Evolutionary conservation across 1,140 invertebrate species (phyloP), one percentile per base, ranked within the genome.

Genomic region (Bicyclus anynana): DNA sequence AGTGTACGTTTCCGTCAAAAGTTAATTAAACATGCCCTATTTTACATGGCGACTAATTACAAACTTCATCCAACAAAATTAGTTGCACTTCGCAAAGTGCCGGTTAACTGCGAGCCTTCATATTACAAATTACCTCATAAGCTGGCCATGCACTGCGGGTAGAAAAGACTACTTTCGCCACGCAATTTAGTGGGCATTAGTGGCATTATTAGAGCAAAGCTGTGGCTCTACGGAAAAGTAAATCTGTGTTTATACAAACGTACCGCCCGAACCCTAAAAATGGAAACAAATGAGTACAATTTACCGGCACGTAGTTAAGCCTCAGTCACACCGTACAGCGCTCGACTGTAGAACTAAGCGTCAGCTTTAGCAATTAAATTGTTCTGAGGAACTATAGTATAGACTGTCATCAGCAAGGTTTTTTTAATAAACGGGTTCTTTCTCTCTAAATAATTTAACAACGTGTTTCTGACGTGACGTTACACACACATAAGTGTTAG

Each of bases 231-330:
- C 37, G 26, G 37, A 29, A 40, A 53, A 53, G 38, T 53, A 53
- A 57, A 57, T 57, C 55, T 33, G 55, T 42, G 47, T 44, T 46
- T 33, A 44, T 44, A 40, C 46, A 44, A 50, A 46, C 55, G 50
- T 50, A 35, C 42, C 49, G 37, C 33, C 50, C 13, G 50, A 52
- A 53, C 53, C 53, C 60, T 53, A 62, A 62, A 62, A 62, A 62
- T 62, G 60, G 55, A 62, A 53, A 62, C 50, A 62, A 62, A 62
- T 50, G 54, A 57, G 44, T 20, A 44, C 38, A 53, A 56, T 62
- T 53, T 57, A 62, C 51, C 20, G 54, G 33, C 21, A 53, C 35
- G 54, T 44, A 21, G 21, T 29, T 16, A 9, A 16, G 42, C 50
- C 20, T 7, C 46, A 29, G 23, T 62, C 5, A 62, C 54, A 62